Base-by-base conservation (phyloP, 1,140 invertebrate species). In the Trissolcus basalis region DNA sequence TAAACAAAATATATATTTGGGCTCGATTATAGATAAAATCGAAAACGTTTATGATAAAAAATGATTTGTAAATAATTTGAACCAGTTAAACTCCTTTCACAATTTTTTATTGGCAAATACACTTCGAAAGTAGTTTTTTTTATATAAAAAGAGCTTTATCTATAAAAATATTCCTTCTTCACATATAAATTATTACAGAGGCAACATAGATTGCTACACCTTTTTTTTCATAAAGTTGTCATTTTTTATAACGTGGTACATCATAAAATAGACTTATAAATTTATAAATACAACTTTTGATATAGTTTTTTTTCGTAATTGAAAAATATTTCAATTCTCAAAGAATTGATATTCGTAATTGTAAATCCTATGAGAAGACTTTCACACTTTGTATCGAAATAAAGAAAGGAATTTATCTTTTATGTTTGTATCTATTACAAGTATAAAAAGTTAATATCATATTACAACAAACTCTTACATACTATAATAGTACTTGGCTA, bases 131-230 rank as follows among this genome's bases (percentile, higher is more conserved):
- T 41, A 64, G 63, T 45, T 72, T 72, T 3, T 39, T 9, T 39
- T 39, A 4, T n/a, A 72, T 58, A 73, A 65, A 63, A 73, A 73
- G 59, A 60, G 55, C 54, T 54, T 59, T 54, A 60, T 73, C 61
- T 73, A 73, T 73, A 73, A 73, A 73, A 73, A 73, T 73, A 73
- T 73, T 73, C 69, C 69, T 73, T 73, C 19, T 65, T 60, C 64
- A 65, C 61, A 49, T 73, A 73, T 64, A 72, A 71, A 64, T 64
- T 41, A 15, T 72, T 73, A 60, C 48, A 55, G 39, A 60, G 10
- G n/a, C 53, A 67, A 65, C 19, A 27, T 27, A 6, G 19, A 27
- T 27, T 27, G 19, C 6, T 72, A 72, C 61, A 73, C 64, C 43
- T 44, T 63, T 44, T 60, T 44, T 14, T n/a, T 49, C 27, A 13